Base-by-base conservation (phyloP, 2,888 invertebrate genomes). In the Heliconius ismenius region DNA sequence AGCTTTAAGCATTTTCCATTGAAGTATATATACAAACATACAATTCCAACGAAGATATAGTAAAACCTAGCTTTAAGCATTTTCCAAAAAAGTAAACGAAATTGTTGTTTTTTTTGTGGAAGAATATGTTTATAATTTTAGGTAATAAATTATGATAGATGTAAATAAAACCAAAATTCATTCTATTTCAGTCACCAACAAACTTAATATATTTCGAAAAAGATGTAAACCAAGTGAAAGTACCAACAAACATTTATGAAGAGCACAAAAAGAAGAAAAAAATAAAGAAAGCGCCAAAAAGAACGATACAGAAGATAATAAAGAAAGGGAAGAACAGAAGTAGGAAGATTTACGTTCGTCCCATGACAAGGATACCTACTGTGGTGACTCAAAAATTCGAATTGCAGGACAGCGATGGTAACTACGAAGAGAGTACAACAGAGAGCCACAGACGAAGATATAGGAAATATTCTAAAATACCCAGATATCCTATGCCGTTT, bases 291-390 rank as follows among this genome's bases (percentile, higher is more conserved):
- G 77, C 85, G 0, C 89, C 91, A 6, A 93, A 86, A 81, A 84
- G 92, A 63, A 92, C 90, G 4, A 87, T 92, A 58, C 93, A 93
- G 82, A 93, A 92, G 83, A 93, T 93, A 11, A 93, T 93, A 81
- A 93, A 90, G 80, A 91, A 90, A 81, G 89, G 88, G 9, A 87
- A 79, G 74, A 80, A 83, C 0, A 90, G 86, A 78, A 81, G 84
- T n/a, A 88, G 84, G 74, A 92, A 88, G 76, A 69, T 88, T 2
- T 90, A 87, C 62, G 79, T 87, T 9, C 83, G 83, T 13, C 79
- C 82, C 62, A 77, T 82, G 36, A 86, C 87, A 0, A 86, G 82
- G 21, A 24, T 74, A 6, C 82, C 90, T 0, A 89, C 89, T 0
- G 63, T 75, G 18, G 32, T 83, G 3, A 83, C 88, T 0, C 82